Percentiles rank a stretch among this genome's conserved stretches.
phyloP scores from a whole-genome alignment of 2,113 vertebrate genomes.

The Deroptyus accipitrinus region DNA sequence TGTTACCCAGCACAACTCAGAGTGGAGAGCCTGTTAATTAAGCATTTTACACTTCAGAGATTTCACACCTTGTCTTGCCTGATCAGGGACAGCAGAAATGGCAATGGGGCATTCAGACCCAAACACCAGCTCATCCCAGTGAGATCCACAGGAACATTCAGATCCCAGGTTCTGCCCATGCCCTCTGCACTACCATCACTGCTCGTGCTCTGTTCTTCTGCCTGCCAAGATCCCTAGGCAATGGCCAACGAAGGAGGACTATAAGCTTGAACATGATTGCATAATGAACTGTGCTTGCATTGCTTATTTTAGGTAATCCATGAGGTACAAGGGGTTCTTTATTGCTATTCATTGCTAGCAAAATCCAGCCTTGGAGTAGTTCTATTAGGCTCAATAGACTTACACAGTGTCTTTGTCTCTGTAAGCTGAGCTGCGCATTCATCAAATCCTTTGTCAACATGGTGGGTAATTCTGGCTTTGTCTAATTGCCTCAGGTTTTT shows the following conservation, averaged over 20 bases:
- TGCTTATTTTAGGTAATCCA: background rate
- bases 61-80: background rate
- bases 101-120: background rate
- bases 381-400: background rate
- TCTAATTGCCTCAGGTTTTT: background rate
- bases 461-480: background rate
- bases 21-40: background rate
- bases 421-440: background rate
- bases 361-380: background rate
- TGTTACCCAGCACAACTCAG: background rate
- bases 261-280: background rate
- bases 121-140: background rate
- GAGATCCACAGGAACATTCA: background rate
- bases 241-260: background rate
- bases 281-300: background rate
- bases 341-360: background rate
- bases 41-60: background rate
- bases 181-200: background rate
- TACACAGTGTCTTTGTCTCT: background rate
- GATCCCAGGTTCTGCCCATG: background rate
- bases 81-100: background rate
- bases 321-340: background rate
- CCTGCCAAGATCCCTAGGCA: background rate
- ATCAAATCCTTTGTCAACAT: constrained; percentile 24
- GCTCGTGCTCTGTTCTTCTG: background rate